A percentile compares a stretch with the other conserved stretches of the same genome.
These are phyloP conservation scores for Noctua janthe DNA, from an alignment of 2,888 invertebrate species.

Conservation along the genomic window DNA sequence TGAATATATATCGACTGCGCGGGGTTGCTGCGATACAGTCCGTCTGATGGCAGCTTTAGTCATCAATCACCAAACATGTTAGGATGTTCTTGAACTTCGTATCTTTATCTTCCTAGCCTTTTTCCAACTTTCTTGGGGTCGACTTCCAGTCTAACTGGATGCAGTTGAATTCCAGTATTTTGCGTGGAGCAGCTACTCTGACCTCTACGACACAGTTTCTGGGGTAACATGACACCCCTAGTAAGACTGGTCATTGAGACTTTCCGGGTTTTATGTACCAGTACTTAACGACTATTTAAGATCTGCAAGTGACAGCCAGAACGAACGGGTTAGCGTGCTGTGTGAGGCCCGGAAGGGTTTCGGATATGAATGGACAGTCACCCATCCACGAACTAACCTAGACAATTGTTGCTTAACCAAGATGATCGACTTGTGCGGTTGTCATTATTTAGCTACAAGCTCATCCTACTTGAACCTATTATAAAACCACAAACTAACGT, in stretches of 20 bases:
- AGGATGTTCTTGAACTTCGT: background rate
- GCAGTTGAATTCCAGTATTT: background rate
- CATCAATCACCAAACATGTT: background rate
- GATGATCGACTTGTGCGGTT: no score
- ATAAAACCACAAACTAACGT: conserved; percentile 30
- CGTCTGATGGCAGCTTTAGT: no score
- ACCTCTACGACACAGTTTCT: background rate
- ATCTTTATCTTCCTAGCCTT: no score
- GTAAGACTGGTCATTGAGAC: background rate
- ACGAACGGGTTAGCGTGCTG: background rate
- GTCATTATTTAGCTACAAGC: background rate
- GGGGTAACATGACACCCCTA: background rate
- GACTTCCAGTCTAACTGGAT: background rate
- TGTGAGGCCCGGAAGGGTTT: background rate
- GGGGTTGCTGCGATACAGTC: no score
- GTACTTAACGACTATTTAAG: background rate
- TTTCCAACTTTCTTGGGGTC: background rate
- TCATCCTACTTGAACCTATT: background rate
- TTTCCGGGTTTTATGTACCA: background rate
- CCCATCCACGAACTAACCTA: background rate
- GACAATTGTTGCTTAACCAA: background rate
- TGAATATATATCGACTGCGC: no score
- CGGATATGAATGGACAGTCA: background rate
- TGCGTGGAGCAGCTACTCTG: background rate
- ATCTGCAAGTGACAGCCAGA: background rate